phyloP scores from a whole-genome alignment of 2,888 invertebrate species.

The Hemaris fuciformis region DNA sequence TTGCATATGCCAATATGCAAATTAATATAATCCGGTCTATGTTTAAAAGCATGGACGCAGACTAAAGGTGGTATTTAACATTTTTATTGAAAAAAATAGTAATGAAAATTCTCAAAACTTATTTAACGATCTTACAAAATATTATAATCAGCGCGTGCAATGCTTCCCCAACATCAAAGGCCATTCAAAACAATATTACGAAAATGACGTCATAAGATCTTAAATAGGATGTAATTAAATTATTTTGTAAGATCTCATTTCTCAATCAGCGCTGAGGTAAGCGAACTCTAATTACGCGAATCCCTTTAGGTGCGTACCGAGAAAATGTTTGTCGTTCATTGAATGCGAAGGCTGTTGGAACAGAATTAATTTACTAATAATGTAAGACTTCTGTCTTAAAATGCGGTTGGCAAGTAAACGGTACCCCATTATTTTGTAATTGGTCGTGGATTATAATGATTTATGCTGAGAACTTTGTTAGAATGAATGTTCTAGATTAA shows the following conservation, averaged over 20 bases:
- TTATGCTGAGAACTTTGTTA: background rate
- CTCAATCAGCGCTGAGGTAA: background rate
- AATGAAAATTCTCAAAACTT: too few species aligned
- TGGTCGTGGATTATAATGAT: background rate
- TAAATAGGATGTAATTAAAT: slow-evolving; percentile 1
- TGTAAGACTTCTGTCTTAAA: background rate
- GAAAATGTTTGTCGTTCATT: background rate
- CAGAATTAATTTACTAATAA: background rate
- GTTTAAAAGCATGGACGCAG: too few species aligned
- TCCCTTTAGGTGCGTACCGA: background rate
- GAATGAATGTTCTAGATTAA: too few species aligned
- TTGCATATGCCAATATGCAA: too few species aligned
- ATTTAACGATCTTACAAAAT: too few species aligned
- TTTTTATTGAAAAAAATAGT: too few species aligned
- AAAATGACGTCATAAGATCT: background rate
- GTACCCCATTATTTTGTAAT: background rate
- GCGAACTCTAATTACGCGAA: background rate
- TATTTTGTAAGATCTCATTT: background rate
- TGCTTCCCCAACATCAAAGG: background rate
- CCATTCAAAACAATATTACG: background rate
- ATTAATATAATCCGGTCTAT: too few species aligned
- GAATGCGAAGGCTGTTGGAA: background rate
- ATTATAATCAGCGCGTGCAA: too few species aligned
- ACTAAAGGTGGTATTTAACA: too few species aligned
- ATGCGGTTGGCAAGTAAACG: background rate